Evolutionary conservation across 2,797 vertebrate genomes (phyloP).

Genomic region (Oreonectes daqikongensis): DNA sequence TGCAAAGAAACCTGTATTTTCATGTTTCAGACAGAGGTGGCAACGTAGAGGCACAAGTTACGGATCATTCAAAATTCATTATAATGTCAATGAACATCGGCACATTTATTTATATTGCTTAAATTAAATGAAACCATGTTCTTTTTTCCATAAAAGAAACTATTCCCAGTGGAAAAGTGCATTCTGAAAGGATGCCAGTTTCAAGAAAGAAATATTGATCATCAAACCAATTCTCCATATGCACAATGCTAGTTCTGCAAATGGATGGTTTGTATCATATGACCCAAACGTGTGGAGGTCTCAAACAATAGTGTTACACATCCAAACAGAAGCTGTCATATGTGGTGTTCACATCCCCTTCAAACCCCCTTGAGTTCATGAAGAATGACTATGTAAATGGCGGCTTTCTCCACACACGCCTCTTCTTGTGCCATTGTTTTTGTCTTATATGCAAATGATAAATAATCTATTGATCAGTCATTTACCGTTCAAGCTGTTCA

Average conservation of each 20-base stretch:
- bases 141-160: not conserved
- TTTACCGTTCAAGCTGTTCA: slow-evolving; percentile 39
- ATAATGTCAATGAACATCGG: not conserved
- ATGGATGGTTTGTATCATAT: slow-evolving; percentile 34
- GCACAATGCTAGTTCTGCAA: slow-evolving; percentile 30
- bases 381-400: slow-evolving; percentile 45
- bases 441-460: slow-evolving; percentile 42
- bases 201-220: slow-evolving; percentile 25
- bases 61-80: not conserved
- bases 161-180: not conserved
- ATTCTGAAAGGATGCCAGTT: not conserved
- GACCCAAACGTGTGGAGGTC: slow-evolving; percentile 37
- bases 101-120: not conserved
- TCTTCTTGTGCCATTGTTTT: slow-evolving; percentile 32
- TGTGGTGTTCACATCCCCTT: slow-evolving; percentile 16
- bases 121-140: not conserved
- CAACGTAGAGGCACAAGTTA: too few species aligned
- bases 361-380: slow-evolving; percentile 23
- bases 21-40: too few species aligned
- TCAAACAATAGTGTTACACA: slow-evolving; percentile 21
- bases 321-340: slow-evolving; percentile 34
- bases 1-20: too few species aligned
- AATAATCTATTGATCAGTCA: slow-evolving; percentile 51
- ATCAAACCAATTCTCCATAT: slow-evolving; percentile 17
- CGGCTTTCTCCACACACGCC: slow-evolving; percentile 31